Evolutionary conservation across 2,888 invertebrate species (phyloP), one percentile per base, ranked within the genome.

Genomic region (Temnothorax rugatulus): DNA sequence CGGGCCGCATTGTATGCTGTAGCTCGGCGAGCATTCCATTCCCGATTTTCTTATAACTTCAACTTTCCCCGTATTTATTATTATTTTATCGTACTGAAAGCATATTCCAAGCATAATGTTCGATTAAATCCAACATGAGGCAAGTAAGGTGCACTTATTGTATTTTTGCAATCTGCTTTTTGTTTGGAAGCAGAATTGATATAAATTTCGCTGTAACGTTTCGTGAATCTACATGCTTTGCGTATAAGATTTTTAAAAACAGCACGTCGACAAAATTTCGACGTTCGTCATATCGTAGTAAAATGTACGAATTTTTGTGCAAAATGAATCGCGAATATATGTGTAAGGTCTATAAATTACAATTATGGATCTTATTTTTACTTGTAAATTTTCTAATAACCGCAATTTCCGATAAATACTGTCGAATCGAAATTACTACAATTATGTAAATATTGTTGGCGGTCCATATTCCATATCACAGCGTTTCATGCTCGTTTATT

Each of bases 371-470:
- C 79, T 59, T 79, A 71, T 59, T 50, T 73, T 52, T 25, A 52
- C 2, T 11, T 25, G 4, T 7, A 21, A 71, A 61, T 59, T 47
- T 81, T 73, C 59, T 73, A 81, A 74, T 47, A 59, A 54, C 18
- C 34, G 25, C 38, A 81, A 81, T 81, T 77, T 15, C n/a, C 66
- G 44, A 79, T 76, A 64, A 81, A 81, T 47, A 47, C 68, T 44
- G 64, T 29, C 74, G 21, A 71, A 63, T 34, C 81, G 83, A 82
- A 83, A 88, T 90, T 90, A 89, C 90, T 90, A 87, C 87, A 88
- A 90, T 90, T 91, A 88, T 88, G 92, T 90, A 92, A 92, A 92
- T 92, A 91, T 86, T 87, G 83, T 77, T 68, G 59, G 47, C 34
- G 69, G 82, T 82, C 83, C 85, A 34, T 88, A 89, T 88, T 88